Percentiles rank a stretch among this genome's conserved stretches.
Evolutionary conservation across 2,888 invertebrate species (phyloP).

Genomic region (Drosophila cognata): DNA sequence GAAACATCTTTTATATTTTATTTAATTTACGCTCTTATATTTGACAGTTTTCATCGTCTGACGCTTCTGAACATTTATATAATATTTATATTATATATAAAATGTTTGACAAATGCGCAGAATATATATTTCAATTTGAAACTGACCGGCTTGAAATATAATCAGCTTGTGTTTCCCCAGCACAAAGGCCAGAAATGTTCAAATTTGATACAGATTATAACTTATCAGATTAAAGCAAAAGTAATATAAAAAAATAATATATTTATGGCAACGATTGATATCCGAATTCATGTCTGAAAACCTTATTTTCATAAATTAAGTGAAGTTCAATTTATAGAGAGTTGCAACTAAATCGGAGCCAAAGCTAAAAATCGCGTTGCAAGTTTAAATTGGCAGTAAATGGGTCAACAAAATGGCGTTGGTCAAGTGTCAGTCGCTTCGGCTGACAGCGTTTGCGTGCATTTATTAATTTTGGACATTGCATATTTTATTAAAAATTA

Average conservation of each 20-base stretch:
- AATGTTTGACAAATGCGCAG: background rate
- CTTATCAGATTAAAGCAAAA: too few species aligned
- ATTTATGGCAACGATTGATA: background rate
- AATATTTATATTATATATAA: background rate
- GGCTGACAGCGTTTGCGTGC: conserved; percentile 40
- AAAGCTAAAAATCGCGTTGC: conserved; percentile 19
- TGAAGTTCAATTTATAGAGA: conserved; percentile 59
- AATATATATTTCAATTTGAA: background rate
- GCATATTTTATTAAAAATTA: conserved; percentile 55
- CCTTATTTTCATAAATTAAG: conserved; percentile 49
- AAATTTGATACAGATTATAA: background rate
- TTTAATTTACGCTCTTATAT: conserved; percentile 46
- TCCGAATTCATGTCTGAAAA: conserved; percentile 5
- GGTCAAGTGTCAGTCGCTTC: conserved; percentile 36
- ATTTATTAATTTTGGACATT: conserved; percentile 76
- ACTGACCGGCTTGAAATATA: background rate
- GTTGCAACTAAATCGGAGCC: conserved; percentile 41
- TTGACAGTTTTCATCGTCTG: conserved; percentile 22
- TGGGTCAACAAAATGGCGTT: conserved; percentile 49
- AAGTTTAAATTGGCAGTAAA: conserved; percentile 41
- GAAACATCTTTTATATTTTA: conserved; percentile 32
- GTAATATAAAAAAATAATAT: background rate
- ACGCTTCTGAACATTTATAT: background rate
- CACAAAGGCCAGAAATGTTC: background rate
- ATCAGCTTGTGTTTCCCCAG: background rate